Conservation (phyloP, 2,888 invertebrate species). For the Athalia rosae region DNA sequence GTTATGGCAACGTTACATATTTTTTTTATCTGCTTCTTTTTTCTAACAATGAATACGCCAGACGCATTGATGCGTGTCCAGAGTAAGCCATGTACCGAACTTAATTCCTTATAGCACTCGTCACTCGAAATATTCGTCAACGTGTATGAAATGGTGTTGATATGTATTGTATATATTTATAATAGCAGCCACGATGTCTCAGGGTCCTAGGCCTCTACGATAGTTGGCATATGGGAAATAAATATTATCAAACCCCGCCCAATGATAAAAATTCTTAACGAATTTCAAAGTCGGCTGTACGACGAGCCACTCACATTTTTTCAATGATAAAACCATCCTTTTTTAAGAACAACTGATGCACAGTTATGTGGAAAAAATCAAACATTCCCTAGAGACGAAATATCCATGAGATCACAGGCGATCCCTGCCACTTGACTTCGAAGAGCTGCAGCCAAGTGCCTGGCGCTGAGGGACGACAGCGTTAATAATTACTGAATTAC, state of each 20-base stretch:
- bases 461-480: constrained; percentile 46
- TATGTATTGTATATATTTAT: neutral
- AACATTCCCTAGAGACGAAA: constrained; percentile 59
- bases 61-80: constrained; percentile 1
- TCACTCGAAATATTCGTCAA: neutral
- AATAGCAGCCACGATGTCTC: neutral
- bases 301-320: constrained; percentile 67
- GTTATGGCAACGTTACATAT: constrained; percentile 12
- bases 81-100: neutral
- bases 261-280: constrained; percentile 30
- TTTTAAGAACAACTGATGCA: constrained; percentile 67
- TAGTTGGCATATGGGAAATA: constrained; percentile 27
- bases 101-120: constrained; percentile 48
- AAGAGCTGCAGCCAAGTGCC: no score
- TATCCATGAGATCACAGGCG: constrained; percentile 34
- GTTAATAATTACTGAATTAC: constrained; percentile 56
- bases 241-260: constrained; percentile 45
- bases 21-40: constrained; percentile 25
- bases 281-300: constrained; percentile 34
- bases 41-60: neutral
- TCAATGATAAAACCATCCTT: constrained; percentile 62
- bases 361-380: constrained; percentile 62
- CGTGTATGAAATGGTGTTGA: no score
- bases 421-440: no score
- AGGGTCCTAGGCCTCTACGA: neutral